Conservation (phyloP, 2,113 vertebrate species). For the Hymenochirus boettgeri region DNA sequence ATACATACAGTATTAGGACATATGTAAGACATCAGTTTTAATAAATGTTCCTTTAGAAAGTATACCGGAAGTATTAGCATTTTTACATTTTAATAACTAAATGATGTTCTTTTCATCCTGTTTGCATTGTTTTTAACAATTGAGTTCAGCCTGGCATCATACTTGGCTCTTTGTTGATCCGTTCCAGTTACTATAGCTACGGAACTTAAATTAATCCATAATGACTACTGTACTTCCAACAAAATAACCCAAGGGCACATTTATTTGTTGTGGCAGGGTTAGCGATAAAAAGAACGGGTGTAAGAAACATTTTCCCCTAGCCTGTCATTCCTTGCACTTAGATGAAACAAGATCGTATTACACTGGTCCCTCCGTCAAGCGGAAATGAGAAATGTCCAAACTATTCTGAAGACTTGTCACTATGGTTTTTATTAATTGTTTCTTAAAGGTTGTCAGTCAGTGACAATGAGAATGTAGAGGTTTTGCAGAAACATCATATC, state of each 20-base stretch:
- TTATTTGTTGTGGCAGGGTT: constrained; percentile 12
- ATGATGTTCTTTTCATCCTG: background rate
- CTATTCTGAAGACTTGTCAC: background rate
- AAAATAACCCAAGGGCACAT: constrained; percentile 26
- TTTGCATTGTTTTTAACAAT: constrained; percentile 30
- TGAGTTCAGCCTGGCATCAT: constrained; percentile 20
- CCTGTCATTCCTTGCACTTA: constrained; percentile 18
- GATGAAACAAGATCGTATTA: background rate
- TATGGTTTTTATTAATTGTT: background rate
- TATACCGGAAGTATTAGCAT: no score
- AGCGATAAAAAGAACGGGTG: constrained; percentile 1
- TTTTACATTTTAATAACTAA: background rate
- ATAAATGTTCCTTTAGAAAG: no score
- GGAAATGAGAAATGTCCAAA: background rate
- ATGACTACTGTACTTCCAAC: constrained; percentile 13
- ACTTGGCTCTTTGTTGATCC: constrained; percentile 11
- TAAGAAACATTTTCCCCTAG: constrained; percentile 9
- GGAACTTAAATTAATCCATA: constrained; percentile 34
- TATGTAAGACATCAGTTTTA: no score
- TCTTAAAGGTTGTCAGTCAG: background rate
- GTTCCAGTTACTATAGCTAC: constrained; percentile 34
- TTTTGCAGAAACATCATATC: no score
- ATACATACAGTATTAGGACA: no score
- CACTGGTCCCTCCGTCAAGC: background rate
- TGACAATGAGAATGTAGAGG: no score